Conservation (phyloP, 2,888 invertebrate species). For the Coelopa pilipes region DNA sequence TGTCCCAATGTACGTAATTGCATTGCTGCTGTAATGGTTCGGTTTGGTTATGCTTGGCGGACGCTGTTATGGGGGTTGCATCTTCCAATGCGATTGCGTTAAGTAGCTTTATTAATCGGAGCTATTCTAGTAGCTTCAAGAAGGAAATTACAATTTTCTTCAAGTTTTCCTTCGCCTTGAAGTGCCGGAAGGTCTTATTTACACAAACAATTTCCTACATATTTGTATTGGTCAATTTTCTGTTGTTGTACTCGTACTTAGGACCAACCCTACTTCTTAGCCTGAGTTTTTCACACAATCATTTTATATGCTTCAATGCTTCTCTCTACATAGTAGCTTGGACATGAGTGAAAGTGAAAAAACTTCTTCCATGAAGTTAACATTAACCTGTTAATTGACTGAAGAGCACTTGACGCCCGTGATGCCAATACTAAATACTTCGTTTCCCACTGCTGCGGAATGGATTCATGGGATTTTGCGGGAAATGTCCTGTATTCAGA, state of each 20-base stretch:
- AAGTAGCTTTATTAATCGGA: slow-evolving; percentile 13
- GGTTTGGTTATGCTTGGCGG: not conserved
- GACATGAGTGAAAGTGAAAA: too few relatives aligned
- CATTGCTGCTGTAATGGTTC: too few relatives aligned
- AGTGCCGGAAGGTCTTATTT: slow-evolving; percentile 10
- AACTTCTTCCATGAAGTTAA: slow-evolving; percentile 1
- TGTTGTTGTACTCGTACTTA: not conserved
- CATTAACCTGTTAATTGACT: slow-evolving; percentile 11
- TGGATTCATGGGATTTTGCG: too few relatives aligned
- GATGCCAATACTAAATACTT: not conserved
- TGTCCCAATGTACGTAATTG: too few relatives aligned
- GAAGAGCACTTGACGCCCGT: slow-evolving; percentile 5
- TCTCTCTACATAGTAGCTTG: too few relatives aligned
- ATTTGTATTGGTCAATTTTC: not conserved
- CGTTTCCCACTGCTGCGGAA: too few relatives aligned
- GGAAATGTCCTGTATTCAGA: too few relatives aligned
- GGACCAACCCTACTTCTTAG: not conserved
- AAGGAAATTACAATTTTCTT: slow-evolving; percentile 10
- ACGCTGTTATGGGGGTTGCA: not conserved
- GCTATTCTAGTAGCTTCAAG: not conserved
- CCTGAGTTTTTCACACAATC: too few relatives aligned
- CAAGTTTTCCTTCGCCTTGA: not conserved
- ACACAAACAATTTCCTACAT: not conserved
- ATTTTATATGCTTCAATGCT: too few relatives aligned
- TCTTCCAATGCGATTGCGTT: slow-evolving; percentile 2